These are phyloP conservation scores for Varecia variegata DNA, from an alignment of 2,797 vertebrate genomes.

Conservation along the genomic window DNA sequence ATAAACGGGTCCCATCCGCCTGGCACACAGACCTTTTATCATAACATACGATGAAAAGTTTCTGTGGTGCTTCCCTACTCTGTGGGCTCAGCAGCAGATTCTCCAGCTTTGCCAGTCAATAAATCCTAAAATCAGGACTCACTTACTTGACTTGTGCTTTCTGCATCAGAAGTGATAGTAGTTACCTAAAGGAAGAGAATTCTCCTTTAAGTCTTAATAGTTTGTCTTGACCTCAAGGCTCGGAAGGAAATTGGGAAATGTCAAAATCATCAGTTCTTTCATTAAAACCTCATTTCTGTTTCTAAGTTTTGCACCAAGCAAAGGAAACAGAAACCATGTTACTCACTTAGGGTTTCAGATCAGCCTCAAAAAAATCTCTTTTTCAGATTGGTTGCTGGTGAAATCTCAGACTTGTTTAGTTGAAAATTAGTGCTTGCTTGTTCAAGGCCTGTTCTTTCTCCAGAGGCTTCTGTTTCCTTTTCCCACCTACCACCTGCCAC, in stretches of 20 bases:
- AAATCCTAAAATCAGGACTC: neutral
- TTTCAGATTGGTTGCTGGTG: neutral
- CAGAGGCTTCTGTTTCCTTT: neutral
- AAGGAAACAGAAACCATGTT: neutral
- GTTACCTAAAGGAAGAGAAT: neutral
- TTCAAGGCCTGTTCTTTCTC: neutral
- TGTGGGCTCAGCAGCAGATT: neutral
- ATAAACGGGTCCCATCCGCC: neutral
- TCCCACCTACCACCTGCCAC: neutral
- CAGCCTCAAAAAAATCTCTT: neutral
- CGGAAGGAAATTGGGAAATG: neutral
- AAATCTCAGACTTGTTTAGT: neutral
- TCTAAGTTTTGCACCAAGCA: neutral
- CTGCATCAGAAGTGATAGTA: neutral
- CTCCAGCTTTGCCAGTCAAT: neutral
- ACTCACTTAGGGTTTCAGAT: neutral
- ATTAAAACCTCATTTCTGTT: conserved; percentile 31
- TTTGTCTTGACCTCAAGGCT: neutral
- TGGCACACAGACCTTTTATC: neutral
- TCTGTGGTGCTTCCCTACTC: neutral
- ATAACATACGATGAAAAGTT: neutral
- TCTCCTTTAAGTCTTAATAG: neutral
- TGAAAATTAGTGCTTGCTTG: neutral
- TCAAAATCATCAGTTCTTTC: neutral
- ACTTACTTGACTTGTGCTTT: neutral